phyloP scores from a whole-genome alignment of 2,888 invertebrate species.

The Charanyca ferruginea region DNA sequence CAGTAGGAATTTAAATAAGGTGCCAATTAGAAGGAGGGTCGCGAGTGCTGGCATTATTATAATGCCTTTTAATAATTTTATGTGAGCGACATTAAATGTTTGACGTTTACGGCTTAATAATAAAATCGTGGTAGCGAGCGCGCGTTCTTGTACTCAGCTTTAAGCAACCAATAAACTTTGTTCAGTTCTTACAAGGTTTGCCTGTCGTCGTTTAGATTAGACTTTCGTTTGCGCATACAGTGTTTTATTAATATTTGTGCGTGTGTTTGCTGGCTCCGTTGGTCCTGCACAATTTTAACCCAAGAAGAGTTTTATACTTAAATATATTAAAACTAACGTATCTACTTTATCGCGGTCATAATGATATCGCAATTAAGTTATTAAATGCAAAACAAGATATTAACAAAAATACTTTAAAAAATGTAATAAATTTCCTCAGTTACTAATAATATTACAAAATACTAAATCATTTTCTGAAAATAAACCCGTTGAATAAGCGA shows the following conservation, averaged over 20 bases:
- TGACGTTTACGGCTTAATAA: conserved; percentile 79
- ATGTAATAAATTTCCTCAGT: conserved; percentile 26
- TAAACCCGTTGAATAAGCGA: conserved; percentile 35
- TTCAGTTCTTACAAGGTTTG: conserved; percentile 48
- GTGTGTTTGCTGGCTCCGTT: conserved; percentile 5
- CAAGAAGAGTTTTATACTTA: conserved; percentile 17
- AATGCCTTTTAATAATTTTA: conserved; percentile 81
- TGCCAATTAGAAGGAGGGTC: conserved; percentile 85
- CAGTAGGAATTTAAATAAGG: conserved; percentile 86
- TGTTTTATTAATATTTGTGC: conserved; percentile 26
- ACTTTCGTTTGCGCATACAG: conserved; percentile 29
- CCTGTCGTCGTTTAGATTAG: conserved; percentile 56
- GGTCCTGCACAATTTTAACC: conserved; percentile 9
- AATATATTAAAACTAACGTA: conserved; percentile 50
- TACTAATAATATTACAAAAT: conserved; percentile 34
- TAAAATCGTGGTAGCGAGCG: conserved; percentile 70
- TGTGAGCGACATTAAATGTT: conserved; percentile 76
- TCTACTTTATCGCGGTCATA: conserved; percentile 47
- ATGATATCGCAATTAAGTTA: conserved; percentile 50
- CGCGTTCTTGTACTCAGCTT: conserved; percentile 38
- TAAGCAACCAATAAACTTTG: conserved; percentile 58
- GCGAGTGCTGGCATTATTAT: conserved; percentile 76
- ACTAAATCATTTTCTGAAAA: conserved; percentile 44
- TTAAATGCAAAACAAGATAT: conserved; percentile 47
- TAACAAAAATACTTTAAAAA: conserved; percentile 9